These are phyloP conservation scores for Hexactinellida sp. DNA, from an alignment of 37 sponge, comb jelly and placozoan genomes.

Conservation along the genomic window DNA sequence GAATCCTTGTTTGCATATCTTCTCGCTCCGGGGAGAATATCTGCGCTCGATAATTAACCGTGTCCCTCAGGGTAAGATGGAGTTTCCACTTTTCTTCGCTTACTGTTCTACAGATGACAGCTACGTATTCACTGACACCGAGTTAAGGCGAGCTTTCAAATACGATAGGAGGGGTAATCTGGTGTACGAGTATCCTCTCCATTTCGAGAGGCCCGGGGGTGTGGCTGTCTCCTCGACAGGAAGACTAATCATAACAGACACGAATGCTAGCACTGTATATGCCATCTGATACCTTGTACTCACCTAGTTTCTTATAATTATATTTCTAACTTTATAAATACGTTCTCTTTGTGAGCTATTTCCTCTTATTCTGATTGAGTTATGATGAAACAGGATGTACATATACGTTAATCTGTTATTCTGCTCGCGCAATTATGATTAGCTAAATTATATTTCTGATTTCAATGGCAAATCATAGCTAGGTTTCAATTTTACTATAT, in stretches of 20 bases:
- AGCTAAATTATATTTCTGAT: too few species aligned
- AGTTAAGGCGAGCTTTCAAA: background rate
- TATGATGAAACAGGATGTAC: too few species aligned
- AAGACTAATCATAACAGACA: background rate
- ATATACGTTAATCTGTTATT: too few species aligned
- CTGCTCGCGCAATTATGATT: too few species aligned
- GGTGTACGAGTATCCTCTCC: background rate
- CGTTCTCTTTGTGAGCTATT: too few species aligned
- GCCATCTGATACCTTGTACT: background rate
- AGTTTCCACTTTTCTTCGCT: background rate
- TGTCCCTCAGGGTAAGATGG: constrained; percentile 7
- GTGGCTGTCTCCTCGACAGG: background rate
- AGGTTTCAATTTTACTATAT: too few species aligned
- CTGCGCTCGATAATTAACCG: background rate
- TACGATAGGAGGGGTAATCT: background rate
- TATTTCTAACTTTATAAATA: too few species aligned
- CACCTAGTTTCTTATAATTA: too few species aligned
- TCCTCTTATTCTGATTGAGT: too few species aligned
- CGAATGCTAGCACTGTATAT: background rate
- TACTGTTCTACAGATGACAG: background rate
- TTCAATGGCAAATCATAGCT: too few species aligned
- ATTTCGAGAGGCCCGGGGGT: background rate
- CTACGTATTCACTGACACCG: background rate
- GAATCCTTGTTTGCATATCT: background rate
- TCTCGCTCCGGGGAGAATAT: background rate